Conservation (phyloP, 2,888 invertebrate genomes). For the Gasteruption jaculator region DNA sequence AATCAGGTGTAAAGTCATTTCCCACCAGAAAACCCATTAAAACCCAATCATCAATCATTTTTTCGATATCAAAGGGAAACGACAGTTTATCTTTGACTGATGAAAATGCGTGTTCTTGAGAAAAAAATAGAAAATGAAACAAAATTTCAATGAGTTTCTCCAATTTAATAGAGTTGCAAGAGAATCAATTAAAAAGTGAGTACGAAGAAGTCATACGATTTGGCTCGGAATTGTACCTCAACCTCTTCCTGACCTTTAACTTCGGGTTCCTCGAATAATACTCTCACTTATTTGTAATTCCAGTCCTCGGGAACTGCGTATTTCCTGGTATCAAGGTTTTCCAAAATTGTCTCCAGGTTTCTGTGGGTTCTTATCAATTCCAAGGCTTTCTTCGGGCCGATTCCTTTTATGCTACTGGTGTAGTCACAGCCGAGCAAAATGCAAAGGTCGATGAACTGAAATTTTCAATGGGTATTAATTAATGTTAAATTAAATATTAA, state of each 20-base stretch:
- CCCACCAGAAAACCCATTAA: conserved; percentile 96
- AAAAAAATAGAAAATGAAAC: too few species aligned
- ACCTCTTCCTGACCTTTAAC: conserved; percentile 69
- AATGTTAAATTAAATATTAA: too few species aligned
- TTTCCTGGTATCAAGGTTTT: conserved; percentile 72
- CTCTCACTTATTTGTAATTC: conserved; percentile 84
- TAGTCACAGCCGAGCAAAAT: conserved; percentile 99
- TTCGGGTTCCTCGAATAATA: conserved; percentile 83
- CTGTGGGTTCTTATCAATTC: conserved; percentile 85
- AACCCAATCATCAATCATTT: conserved; percentile 96
- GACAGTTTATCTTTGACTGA: conserved; percentile 62
- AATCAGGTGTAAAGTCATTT: conserved; percentile 95
- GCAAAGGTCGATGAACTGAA: conserved; percentile 94
- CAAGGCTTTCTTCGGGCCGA: conserved; percentile 94
- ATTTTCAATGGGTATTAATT: conserved; percentile 14
- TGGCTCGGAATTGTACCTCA: conserved; percentile 58
- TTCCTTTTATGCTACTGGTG: conserved; percentile 87
- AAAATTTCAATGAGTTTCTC: too few species aligned
- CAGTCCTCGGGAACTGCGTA: conserved; percentile 83
- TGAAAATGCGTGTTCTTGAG: conserved; percentile 84
- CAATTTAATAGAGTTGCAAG: too few species aligned
- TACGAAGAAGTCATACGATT: too few species aligned
- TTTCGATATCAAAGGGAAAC: conserved; percentile 81
- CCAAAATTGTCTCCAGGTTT: conserved; percentile 79
- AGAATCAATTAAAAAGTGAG: too few species aligned